A percentile compares a stretch with the other conserved stretches of the same genome.
Conservation (phyloP, 2,888 invertebrate species). For the Diaprepes abbreviatus region DNA sequence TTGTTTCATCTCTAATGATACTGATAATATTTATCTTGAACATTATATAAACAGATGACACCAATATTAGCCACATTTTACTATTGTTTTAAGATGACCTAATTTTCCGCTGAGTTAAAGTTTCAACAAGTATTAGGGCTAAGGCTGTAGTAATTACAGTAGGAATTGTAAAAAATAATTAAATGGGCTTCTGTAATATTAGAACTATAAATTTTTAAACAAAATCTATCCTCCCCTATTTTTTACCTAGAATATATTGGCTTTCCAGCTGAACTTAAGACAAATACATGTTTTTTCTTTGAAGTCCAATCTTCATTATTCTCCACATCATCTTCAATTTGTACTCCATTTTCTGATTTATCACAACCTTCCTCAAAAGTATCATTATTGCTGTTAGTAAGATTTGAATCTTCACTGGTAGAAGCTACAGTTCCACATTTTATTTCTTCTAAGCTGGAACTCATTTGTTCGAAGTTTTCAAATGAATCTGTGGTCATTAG, state of each 20-base stretch:
- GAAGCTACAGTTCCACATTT: conserved; percentile 69
- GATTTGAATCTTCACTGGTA: conserved; percentile 54
- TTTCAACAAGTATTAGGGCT: too few species aligned
- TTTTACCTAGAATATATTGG: conserved; percentile 91
- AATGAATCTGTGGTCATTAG: conserved; percentile 80
- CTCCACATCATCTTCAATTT: conserved; percentile 73
- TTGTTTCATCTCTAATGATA: too few species aligned
- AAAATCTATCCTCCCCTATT: not conserved
- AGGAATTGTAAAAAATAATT: too few species aligned
- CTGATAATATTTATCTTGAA: too few species aligned
- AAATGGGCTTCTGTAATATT: too few species aligned
- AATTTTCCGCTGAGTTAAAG: too few species aligned
- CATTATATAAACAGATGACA: too few species aligned
- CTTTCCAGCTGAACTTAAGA: conserved; percentile 95
- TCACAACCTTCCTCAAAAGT: conserved; percentile 44
- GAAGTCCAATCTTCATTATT: conserved; percentile 77
- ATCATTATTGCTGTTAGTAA: conserved; percentile 51
- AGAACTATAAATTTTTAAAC: conserved; percentile 11
- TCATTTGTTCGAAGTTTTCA: conserved; percentile 79
- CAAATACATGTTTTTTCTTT: conserved; percentile 92
- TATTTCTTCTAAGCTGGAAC: conserved; percentile 74
- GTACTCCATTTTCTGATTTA: conserved; percentile 50
- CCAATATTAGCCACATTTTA: too few species aligned
- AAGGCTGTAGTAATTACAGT: too few species aligned
- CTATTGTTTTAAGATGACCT: too few species aligned